Base-by-base conservation (phyloP, 1,140 invertebrate genomes). In the Bacillus rossius region DNA sequence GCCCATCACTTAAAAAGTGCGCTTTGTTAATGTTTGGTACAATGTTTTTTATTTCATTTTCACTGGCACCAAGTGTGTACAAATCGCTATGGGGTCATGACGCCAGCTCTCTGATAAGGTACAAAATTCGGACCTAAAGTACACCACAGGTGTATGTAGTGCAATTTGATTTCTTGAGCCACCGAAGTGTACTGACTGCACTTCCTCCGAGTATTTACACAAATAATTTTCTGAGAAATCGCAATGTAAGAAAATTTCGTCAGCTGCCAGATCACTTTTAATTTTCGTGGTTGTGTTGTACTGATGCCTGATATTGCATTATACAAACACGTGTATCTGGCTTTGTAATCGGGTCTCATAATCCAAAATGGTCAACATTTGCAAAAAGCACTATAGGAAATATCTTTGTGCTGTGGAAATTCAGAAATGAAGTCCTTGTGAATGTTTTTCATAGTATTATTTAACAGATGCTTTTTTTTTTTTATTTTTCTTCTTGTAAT, bases 11-110 rank as follows among this genome's bases (percentile, higher is more conserved):
- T 45, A 45, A 45, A n/a, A 45, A 45, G 43, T 45, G 17, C n/a
- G 23, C 43, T 20, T 20, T 45, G 17, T 45, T 45, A 5, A 45
- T 45, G 43, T 45, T 45, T 19, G 43, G 43, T 20, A 20, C 23
- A 45, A 45, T 45, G 43, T 25, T 20, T 25, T 20, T 45, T 40
- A 7, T 7, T 45, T 19, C n/a, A 3, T 7, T 61, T 48, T 37
- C 1, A 65, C 13, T 38, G 59, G 61, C 8, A 16, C 54, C n/a
- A 65, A 29, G 43, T 63, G 59, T 34, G 56, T 61, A 41, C 56
- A 52, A 25, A 65, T 60, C 26, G 64, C 59, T 13, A 54, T 17
- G n/a, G 50, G 42, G 53, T 65, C 64, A 38, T 64, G 59, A 48
- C 50, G 45, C 25, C 61, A 22, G 16, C 56, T 59, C n/a, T 23